phyloP scores from a whole-genome alignment of 2,113 vertebrate genomes.

The Polypterus senegalus region DNA sequence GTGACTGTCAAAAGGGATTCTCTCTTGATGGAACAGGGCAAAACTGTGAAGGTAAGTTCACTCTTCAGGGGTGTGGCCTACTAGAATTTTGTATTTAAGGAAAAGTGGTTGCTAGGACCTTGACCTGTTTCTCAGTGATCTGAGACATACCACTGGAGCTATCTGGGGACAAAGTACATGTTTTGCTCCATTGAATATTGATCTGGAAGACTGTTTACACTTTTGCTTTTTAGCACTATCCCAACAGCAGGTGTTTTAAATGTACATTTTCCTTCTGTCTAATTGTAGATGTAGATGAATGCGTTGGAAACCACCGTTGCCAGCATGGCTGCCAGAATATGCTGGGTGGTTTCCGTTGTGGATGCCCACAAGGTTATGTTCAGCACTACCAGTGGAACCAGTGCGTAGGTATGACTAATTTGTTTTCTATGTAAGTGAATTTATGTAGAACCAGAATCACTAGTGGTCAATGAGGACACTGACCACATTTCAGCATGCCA shows the following conservation, averaged over 20 bases:
- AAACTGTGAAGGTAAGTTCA: constrained; percentile 68
- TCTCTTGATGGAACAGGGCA: constrained; percentile 59
- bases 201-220: too few species aligned
- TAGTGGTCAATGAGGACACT: too few species aligned
- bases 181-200: too few species aligned
- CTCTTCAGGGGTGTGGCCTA: neutral
- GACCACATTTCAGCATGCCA: neutral
- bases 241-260: too few species aligned
- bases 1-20: constrained; percentile 82
- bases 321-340: constrained; percentile 89
- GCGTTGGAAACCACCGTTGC: constrained; percentile 71
- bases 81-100: too few species aligned
- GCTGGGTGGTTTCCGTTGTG: constrained; percentile 75
- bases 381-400: constrained; percentile 95
- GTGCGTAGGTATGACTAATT: constrained; percentile 68
- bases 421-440: neutral
- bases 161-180: too few species aligned
- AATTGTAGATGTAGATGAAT: constrained; percentile 74
- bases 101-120: too few species aligned
- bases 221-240: too few species aligned
- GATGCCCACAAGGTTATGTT: constrained; percentile 83
- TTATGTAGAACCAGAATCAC: too few species aligned
- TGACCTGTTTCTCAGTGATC: too few species aligned
- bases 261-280: too few species aligned
- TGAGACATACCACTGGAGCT: too few species aligned